A percentile compares a stretch with the other conserved stretches of the same genome.
Evolutionary conservation across 1,140 invertebrate species (phyloP).

Genomic region (Laodelphax striatellus): DNA sequence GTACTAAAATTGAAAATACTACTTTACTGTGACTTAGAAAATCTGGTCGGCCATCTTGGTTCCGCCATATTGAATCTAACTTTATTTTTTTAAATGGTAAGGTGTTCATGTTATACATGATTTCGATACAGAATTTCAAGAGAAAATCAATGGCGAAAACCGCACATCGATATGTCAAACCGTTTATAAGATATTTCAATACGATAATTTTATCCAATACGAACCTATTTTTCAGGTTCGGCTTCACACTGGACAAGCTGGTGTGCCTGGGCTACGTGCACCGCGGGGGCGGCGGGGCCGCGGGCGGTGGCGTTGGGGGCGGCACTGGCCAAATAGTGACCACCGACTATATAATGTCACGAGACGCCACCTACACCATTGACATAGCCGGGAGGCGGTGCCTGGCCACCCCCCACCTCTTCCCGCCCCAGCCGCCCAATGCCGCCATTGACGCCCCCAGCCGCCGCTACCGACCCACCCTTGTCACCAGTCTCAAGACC

Average conservation of each 20-base stretch:
- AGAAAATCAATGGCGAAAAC: too few relatives aligned
- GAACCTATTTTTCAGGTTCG: constrained; percentile 50
- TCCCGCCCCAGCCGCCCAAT: constrained; percentile 34
- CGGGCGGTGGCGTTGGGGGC: constrained; percentile 18
- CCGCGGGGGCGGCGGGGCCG: constrained; percentile 31
- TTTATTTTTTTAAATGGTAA: too few relatives aligned
- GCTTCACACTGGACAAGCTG: constrained; percentile 47
- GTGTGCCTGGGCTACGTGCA: constrained; percentile 54
- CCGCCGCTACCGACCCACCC: constrained; percentile 18
- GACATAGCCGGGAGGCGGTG: constrained; percentile 51
- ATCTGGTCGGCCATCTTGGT: too few relatives aligned
- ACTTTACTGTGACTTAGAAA: too few relatives aligned
- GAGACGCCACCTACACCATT: constrained; percentile 47
- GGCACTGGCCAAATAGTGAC: constrained; percentile 33
- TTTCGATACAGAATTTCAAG: too few relatives aligned
- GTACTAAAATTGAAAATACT: too few relatives aligned
- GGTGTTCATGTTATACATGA: too few relatives aligned
- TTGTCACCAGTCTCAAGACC: constrained; percentile 9
- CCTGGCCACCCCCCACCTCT: constrained; percentile 45
- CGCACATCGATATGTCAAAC: too few relatives aligned
- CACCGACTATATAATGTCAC: constrained; percentile 47
- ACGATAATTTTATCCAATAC: too few relatives aligned
- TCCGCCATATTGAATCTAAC: too few relatives aligned
- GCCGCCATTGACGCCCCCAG: background rate
- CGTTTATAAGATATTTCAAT: too few relatives aligned